Conservation (phyloP, 1,140 invertebrate genomes). For the Eubasilissa regina region DNA sequence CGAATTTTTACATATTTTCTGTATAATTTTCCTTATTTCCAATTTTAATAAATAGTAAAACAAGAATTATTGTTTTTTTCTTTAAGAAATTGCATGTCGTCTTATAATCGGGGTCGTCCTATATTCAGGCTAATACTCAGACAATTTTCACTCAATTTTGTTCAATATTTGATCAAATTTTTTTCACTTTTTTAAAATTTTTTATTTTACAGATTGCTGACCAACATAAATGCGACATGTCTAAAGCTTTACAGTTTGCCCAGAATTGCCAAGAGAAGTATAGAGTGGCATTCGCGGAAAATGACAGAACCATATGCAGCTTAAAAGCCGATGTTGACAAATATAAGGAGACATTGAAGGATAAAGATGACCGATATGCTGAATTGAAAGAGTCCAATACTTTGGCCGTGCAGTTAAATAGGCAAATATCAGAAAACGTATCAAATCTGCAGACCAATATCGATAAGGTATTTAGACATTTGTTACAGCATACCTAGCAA, state of each 20-base stretch:
- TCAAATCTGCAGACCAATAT: slow-evolving; percentile 71
- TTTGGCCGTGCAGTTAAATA: slow-evolving; percentile 70
- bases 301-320: slow-evolving; percentile 53
- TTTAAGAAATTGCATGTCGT: no score
- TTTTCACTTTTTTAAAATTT: no score
- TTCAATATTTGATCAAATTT: no score
- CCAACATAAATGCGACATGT: slow-evolving; percentile 77
- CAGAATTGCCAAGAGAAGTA: slow-evolving; percentile 80
- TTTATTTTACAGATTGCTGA: slow-evolving; percentile 72
- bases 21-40: no score
- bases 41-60: no score
- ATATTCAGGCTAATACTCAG: no score
- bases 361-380: slow-evolving; percentile 65
- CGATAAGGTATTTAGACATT: slow-evolving; percentile 67
- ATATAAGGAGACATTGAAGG: slow-evolving; percentile 61
- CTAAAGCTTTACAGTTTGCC: slow-evolving; percentile 77
- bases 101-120: no score
- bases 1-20: no score
- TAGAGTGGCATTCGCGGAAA: slow-evolving; percentile 65
- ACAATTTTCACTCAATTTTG: no score
- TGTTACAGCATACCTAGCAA: no score
- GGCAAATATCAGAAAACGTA: slow-evolving; percentile 71
- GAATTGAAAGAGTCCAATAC: slow-evolving; percentile 70
- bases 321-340: slow-evolving; percentile 56
- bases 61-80: no score